Evolutionary conservation across 2,797 vertebrate species (phyloP).

Genomic region (Myotis myotis): DNA sequence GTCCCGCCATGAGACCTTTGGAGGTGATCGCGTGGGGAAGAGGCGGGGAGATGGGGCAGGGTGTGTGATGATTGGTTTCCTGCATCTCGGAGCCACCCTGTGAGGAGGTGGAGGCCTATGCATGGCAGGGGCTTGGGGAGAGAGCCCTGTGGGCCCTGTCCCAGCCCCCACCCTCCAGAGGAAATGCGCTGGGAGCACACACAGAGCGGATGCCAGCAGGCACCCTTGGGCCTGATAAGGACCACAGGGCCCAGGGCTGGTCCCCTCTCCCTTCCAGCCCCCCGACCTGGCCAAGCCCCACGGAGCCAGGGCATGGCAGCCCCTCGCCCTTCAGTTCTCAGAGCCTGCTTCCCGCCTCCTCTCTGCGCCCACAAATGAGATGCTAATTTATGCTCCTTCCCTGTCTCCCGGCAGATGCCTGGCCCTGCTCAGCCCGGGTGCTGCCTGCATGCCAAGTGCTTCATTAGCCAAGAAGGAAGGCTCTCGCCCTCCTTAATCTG

Average conservation of each 20-base stretch:
- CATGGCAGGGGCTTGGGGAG: background rate
- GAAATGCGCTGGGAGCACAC: fast-evolving
- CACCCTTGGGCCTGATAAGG: background rate
- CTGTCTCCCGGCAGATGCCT: slow-evolving; percentile 62
- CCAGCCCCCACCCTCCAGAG: background rate
- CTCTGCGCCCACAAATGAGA: slow-evolving; percentile 48
- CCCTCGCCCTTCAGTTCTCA: background rate
- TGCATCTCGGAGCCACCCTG: background rate
- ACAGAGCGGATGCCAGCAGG: background rate
- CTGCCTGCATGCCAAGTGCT: slow-evolving; percentile 66
- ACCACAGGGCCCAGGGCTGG: background rate
- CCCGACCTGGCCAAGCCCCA: background rate
- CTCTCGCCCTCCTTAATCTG: slow-evolving; percentile 60
- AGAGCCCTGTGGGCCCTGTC: background rate
- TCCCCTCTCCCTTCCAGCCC: fast-evolving
- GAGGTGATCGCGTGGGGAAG: background rate
- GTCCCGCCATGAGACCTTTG: background rate
- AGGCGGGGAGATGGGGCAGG: fast-evolving
- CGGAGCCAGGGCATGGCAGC: background rate
- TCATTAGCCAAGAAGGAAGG: slow-evolving; percentile 69
- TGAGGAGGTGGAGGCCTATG: background rate
- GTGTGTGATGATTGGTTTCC: fast-evolving
- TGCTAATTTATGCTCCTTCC: slow-evolving; percentile 63
- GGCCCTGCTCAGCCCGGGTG: background rate
- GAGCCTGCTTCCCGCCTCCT: background rate